A percentile compares a stretch with the other conserved stretches of the same genome.
Evolutionary conservation across 2,888 invertebrate species (phyloP).

Genomic region (Sepiola atlantica): DNA sequence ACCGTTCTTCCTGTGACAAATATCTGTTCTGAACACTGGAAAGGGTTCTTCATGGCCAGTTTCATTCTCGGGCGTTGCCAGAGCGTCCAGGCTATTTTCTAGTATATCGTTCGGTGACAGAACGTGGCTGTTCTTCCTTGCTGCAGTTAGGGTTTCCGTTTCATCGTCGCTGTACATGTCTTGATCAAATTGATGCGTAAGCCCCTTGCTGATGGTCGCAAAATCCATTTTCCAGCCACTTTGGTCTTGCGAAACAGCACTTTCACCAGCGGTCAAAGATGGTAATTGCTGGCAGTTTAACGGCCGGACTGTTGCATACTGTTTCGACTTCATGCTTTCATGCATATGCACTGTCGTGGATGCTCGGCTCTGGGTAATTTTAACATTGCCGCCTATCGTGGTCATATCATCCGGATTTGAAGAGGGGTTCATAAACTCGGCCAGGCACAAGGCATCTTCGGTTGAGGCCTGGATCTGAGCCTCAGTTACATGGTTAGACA

Average conservation of each 20-base stretch:
- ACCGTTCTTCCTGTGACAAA: neutral
- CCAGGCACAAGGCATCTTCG: slow-evolving; percentile 65
- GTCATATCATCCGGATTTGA: slow-evolving; percentile 69
- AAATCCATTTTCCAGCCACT: neutral
- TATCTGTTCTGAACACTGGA: slow-evolving; percentile 51
- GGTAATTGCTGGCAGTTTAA: slow-evolving; percentile 8
- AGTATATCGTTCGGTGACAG: slow-evolving; percentile 71
- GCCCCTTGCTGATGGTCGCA: neutral
- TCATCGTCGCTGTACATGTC: neutral
- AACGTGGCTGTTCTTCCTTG: slow-evolving; percentile 50
- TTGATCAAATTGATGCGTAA: slow-evolving; percentile 59
- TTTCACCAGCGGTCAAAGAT: neutral
- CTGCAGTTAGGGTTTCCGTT: neutral
- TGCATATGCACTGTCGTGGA: neutral
- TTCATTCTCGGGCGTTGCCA: slow-evolving; percentile 60
- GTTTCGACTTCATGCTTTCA: slow-evolving; percentile 33
- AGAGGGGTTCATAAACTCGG: slow-evolving; percentile 70
- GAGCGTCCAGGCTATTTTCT: slow-evolving; percentile 64
- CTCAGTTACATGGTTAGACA: slow-evolving; percentile 52
- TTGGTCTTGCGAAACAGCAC: neutral
- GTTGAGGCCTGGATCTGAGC: slow-evolving; percentile 49
- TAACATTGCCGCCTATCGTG: slow-evolving; percentile 57
- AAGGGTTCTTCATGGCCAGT: slow-evolving; percentile 62
- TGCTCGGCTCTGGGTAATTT: slow-evolving; percentile 46
- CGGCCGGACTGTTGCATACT: slow-evolving; percentile 35